Conservation (phyloP, 2,113 vertebrate genomes). For the Rattus rattus region DNA sequence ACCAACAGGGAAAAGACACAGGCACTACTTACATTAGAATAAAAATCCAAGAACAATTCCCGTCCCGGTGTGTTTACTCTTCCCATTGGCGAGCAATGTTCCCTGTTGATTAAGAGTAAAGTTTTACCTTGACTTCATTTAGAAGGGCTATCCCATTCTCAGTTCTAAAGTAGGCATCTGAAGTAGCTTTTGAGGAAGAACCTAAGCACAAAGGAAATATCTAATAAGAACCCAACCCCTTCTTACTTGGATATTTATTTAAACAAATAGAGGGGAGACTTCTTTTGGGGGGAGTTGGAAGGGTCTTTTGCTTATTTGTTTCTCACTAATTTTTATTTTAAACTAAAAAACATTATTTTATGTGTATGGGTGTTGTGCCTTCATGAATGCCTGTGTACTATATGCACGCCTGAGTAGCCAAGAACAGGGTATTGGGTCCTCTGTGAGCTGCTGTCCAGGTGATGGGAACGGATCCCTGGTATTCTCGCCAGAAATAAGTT, state of each 20-base stretch:
- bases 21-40: background rate
- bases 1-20: background rate
- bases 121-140: background rate
- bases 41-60: background rate
- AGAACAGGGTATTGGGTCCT: background rate
- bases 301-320: background rate
- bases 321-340: background rate
- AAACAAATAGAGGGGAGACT: background rate
- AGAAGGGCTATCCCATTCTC: background rate
- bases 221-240: background rate
- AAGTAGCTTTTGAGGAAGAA: constrained; percentile 33
- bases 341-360: background rate
- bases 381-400: background rate
- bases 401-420: background rate
- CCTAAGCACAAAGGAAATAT: constrained; percentile 15
- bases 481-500: background rate
- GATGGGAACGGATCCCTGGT: background rate
- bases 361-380: background rate
- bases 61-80: background rate
- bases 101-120: background rate
- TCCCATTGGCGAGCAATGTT: background rate
- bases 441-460: background rate
- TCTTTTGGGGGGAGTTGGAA: background rate
- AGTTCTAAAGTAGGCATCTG: background rate
- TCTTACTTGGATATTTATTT: constrained; percentile 10